Base-by-base conservation (phyloP, 2,888 invertebrate species). In the Pachymerium ferrugineum region DNA sequence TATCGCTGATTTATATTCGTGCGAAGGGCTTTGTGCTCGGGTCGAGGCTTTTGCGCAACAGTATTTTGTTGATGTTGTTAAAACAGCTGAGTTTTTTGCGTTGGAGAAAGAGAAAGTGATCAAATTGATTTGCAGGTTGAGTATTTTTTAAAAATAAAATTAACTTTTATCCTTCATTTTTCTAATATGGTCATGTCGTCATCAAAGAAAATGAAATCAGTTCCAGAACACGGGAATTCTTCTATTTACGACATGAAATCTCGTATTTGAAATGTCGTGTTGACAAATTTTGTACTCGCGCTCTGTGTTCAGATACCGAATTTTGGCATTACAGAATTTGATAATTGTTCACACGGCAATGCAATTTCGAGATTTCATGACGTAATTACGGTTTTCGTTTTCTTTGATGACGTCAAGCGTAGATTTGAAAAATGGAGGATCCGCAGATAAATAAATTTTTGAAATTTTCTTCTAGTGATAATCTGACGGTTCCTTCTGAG, bases 1-100 rank as follows among this genome's bases (percentile, higher is more conserved):
- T 67, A 33, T 74, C 4, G 75, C 75, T 19, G 75, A 75, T 62
- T 38, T 75, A n/a, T 74, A 75, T 30, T 35, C 73, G 0, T 75
- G 75, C 25, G 75, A 70, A 29, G 72, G 73, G 12, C 38, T 75
- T 25, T 35, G 74, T 12, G n/a, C 35, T 12, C 62, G 74, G 22
- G 73, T 73, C 5, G 74, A 75, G 54, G 54, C 69, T 1, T 75
- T 72, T 47, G 71, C 71, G n/a, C 74, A 74, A 31, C 72, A 75
- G 42, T 73, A 74, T 62, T 75, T 75, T 29, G 70, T 73, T 1
- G 75, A 75, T 12, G 70, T 75, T 14, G 47, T 74, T n/a, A 28
- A 73, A n/a, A 42, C 70, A 5, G 38, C 74, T 12, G 75, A 75
- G 19, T 74, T 75, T 73, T n/a, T 70, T 3, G 12, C 62, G 6